phyloP scores from a whole-genome alignment of 2,888 invertebrate species.

The Sarcophaga rosellei region DNA sequence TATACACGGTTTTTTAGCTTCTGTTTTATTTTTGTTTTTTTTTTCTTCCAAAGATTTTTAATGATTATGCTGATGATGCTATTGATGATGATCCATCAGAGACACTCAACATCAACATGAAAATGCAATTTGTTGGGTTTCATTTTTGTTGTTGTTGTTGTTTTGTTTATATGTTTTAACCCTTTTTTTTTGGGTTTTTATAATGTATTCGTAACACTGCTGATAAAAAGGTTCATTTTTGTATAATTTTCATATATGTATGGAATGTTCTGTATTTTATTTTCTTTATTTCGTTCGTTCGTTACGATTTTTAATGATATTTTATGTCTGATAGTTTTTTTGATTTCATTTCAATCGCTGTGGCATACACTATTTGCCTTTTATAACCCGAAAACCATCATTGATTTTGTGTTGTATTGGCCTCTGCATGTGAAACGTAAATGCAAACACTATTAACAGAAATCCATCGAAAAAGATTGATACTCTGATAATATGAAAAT shows the following conservation, averaged over 20 bases:
- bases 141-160: neutral
- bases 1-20: slow-evolving; percentile 37
- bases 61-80: slow-evolving; percentile 63
- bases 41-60: slow-evolving; percentile 62
- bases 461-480: slow-evolving; percentile 49
- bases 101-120: slow-evolving; percentile 73
- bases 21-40: slow-evolving; percentile 36
- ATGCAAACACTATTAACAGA: slow-evolving; percentile 56
- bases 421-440: slow-evolving; percentile 39
- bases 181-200: neutral
- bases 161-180: slow-evolving; percentile 1
- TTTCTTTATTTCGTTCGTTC: slow-evolving; percentile 2
- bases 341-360: too few relatives aligned
- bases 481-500: slow-evolving; percentile 57
- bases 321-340: slow-evolving; percentile 12
- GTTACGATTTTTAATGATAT: slow-evolving; percentile 64
- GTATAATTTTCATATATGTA: slow-evolving; percentile 31
- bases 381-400: neutral
- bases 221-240: slow-evolving; percentile 45
- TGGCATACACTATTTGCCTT: neutral
- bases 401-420: neutral
- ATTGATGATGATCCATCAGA: slow-evolving; percentile 70
- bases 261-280: slow-evolving; percentile 14
- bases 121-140: slow-evolving; percentile 76
- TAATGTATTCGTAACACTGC: neutral